A percentile compares a stretch with the other conserved stretches of the same genome.
Conservation (phyloP, 2,113 vertebrate species). For the Sula dactylatra region DNA sequence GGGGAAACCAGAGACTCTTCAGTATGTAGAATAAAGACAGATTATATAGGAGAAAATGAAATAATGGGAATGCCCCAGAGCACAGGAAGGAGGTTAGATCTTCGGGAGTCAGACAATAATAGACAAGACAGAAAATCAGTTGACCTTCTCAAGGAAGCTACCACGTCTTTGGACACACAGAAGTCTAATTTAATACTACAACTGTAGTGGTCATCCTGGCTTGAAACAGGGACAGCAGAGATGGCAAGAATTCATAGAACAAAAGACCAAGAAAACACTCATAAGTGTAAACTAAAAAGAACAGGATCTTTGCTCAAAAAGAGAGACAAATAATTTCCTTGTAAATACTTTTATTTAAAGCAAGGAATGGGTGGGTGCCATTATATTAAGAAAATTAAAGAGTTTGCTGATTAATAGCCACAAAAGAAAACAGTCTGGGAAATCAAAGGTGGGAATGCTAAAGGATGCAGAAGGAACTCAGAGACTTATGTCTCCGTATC, state of each 20-base stretch:
- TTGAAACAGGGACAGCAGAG: not conserved
- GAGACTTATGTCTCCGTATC: not conserved
- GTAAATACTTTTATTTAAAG: not conserved
- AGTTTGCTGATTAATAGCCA: not conserved
- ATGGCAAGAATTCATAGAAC: not conserved
- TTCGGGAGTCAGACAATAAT: not conserved
- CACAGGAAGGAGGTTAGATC: not conserved
- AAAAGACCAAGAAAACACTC: not conserved
- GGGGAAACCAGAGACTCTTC: not conserved
- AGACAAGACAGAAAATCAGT: not conserved
- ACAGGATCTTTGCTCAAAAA: not conserved
- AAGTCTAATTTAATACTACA: not conserved
- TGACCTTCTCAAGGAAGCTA: not conserved
- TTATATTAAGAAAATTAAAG: not conserved
- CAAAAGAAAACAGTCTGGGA: not conserved
- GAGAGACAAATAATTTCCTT: not conserved
- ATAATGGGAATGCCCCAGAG: not conserved
- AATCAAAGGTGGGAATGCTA: not conserved
- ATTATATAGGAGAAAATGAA: not conserved
- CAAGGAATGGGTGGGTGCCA: not conserved
- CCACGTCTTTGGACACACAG: not conserved
- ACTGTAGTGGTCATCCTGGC: not conserved
- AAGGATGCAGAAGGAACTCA: not conserved
- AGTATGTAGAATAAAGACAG: not conserved
- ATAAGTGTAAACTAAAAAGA: not conserved